Percentiles rank a stretch among this genome's conserved stretches.
These are phyloP conservation scores for Eclectus roratus DNA, from an alignment of 2,113 vertebrate species.

Conservation along the genomic window DNA sequence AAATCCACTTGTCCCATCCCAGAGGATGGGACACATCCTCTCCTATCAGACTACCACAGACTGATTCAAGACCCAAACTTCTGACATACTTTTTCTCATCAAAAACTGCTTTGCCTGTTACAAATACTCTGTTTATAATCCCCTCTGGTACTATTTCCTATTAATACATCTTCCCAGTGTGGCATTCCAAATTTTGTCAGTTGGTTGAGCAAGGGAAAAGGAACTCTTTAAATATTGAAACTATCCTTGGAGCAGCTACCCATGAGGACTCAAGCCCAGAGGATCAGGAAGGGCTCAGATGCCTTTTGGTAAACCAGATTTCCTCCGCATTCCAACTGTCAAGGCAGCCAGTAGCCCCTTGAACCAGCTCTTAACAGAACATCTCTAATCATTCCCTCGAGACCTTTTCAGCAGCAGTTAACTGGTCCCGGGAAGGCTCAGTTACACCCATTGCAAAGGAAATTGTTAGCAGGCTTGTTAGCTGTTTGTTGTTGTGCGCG, in stretches of 20 bases:
- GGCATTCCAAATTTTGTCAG: neutral
- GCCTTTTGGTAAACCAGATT: neutral
- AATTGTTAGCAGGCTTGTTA: neutral
- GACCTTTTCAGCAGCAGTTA: neutral
- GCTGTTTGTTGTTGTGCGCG: neutral
- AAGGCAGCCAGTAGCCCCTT: neutral
- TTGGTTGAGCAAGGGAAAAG: neutral
- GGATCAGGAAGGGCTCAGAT: neutral
- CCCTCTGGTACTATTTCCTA: neutral
- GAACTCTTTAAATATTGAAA: neutral
- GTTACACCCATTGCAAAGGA: neutral
- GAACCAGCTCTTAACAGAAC: neutral
- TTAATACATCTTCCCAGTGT: accelerated
- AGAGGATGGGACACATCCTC: neutral
- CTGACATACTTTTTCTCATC: neutral
- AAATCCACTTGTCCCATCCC: neutral
- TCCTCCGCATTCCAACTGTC: slow-evolving; percentile 36
- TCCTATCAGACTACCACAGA: neutral
- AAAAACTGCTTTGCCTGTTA: neutral
- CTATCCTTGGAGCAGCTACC: neutral
- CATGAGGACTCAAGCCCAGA: neutral
- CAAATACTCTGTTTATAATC: neutral
- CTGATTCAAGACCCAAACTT: neutral
- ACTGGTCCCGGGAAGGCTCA: neutral
- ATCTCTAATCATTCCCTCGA: slow-evolving; percentile 18